These are phyloP conservation scores for Hemichromis elongatus DNA, from an alignment of 2,113 vertebrate genomes.

Conservation along the genomic window DNA sequence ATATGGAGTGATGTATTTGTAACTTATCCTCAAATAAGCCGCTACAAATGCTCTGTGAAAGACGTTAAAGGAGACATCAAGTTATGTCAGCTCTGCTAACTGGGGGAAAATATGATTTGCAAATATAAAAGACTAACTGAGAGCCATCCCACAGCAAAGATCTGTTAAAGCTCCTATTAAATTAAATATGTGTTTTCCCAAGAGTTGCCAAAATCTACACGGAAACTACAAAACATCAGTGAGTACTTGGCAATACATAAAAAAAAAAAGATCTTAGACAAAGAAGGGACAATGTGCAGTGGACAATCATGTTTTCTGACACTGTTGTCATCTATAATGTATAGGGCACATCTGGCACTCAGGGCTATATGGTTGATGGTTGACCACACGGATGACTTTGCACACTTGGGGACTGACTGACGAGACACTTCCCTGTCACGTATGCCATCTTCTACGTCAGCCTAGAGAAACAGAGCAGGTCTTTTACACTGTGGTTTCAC, in stretches of 20 bases:
- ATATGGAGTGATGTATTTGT: neutral
- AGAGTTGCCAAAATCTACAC: neutral
- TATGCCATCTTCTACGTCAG: neutral
- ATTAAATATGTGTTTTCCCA: neutral
- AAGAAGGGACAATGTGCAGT: neutral
- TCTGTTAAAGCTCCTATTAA: neutral
- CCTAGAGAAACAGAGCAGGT: neutral
- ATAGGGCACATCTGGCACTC: constrained; percentile 60
- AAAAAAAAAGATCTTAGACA: neutral
- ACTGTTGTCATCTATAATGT: constrained; percentile 60
- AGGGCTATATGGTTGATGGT: constrained; percentile 7
- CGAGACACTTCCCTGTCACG: neutral
- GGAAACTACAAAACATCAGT: neutral
- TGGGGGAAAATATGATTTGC: neutral
- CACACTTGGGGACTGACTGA: constrained; percentile 4
- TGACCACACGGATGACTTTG: constrained; percentile 13
- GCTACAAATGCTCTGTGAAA: neutral
- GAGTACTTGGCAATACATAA: neutral
- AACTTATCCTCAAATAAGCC: neutral
- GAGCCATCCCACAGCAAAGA: neutral
- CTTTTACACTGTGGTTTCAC: neutral
- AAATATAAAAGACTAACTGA: neutral
- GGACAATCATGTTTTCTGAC: neutral
- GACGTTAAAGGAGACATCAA: neutral
- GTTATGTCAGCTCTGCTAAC: neutral